Percentiles rank a stretch among this genome's conserved stretches.
Evolutionary conservation across 2,797 vertebrate species (phyloP).

Genomic region (Myotis vivesi): DNA sequence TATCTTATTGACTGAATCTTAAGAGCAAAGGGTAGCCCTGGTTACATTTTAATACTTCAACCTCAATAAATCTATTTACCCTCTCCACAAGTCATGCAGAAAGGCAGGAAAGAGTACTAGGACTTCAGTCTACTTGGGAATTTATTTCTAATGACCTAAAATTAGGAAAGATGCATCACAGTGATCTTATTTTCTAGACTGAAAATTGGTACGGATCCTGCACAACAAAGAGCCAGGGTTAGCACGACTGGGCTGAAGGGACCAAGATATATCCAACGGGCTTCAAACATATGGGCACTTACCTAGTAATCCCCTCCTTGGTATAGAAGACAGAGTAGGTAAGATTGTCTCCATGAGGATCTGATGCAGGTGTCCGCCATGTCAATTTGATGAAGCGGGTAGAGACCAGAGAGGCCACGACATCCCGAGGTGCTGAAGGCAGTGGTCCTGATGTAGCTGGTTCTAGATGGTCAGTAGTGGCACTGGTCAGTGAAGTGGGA

Average conservation of each 20-base stretch:
- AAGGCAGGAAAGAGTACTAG: not conserved
- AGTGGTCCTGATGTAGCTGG: constrained; percentile 92
- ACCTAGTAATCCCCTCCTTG: constrained; percentile 94
- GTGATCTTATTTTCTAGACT: not conserved
- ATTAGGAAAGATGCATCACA: not conserved
- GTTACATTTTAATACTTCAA: not conserved
- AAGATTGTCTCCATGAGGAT: constrained; percentile 95
- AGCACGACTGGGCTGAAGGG: not conserved
- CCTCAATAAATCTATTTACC: not conserved
- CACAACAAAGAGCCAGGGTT: not conserved
- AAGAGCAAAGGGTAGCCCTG: not conserved
- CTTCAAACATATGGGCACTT: not conserved
- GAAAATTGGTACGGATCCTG: not conserved
- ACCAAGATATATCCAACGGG: not conserved
- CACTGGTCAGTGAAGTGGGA: constrained; percentile 99
- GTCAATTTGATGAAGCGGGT: constrained; percentile 99
- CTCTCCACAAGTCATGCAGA: not conserved
- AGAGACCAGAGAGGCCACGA: constrained; percentile 97
- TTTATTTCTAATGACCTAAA: constrained; percentile 11
- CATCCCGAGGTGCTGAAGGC: constrained; percentile 94
- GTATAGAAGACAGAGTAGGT: constrained; percentile 98
- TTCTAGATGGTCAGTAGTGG: constrained; percentile 99
- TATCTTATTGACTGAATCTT: not conserved
- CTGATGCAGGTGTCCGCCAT: constrained; percentile 93
- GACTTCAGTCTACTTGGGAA: not conserved